phyloP scores from a whole-genome alignment of 2,888 invertebrate species.

The Craniophora ligustri region DNA sequence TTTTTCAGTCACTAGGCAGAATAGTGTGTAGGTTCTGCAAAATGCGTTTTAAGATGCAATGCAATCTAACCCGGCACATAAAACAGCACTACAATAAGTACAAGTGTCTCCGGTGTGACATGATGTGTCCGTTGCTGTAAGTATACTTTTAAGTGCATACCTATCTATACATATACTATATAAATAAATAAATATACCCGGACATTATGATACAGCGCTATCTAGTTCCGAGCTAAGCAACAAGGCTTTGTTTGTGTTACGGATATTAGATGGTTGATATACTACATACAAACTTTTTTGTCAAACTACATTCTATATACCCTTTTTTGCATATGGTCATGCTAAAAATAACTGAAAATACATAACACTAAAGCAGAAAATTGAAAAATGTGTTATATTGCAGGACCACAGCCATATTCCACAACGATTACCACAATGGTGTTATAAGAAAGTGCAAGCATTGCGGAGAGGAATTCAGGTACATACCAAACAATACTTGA shows the following conservation, averaged over 20 bases:
- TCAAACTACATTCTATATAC: too few species aligned
- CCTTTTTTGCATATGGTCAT: too few species aligned
- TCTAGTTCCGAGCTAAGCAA: too few species aligned
- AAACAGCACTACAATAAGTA: slow-evolving; percentile 67
- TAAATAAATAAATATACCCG: background rate
- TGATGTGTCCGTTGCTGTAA: slow-evolving; percentile 61
- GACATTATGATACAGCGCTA: too few species aligned
- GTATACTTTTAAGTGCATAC: too few species aligned
- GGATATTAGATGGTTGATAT: too few species aligned
- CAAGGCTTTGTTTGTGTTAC: too few species aligned
- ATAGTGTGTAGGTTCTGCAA: slow-evolving; percentile 72
- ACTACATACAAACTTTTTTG: too few species aligned
- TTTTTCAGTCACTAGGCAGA: slow-evolving; percentile 58
- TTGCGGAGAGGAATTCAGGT: slow-evolving; percentile 76
- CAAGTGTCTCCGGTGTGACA: slow-evolving; percentile 63
- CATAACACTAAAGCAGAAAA: too few species aligned
- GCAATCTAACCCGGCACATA: slow-evolving; percentile 68
- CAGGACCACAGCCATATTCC: slow-evolving; percentile 49
- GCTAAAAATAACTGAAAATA: too few species aligned
- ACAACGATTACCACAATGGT: slow-evolving; percentile 72
- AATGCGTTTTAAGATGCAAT: slow-evolving; percentile 70
- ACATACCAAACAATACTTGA: slow-evolving; percentile 8
- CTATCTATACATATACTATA: too few species aligned
- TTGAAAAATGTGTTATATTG: too few species aligned
- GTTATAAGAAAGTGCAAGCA: slow-evolving; percentile 63